Evolutionary conservation across 2,888 invertebrate genomes (phyloP), one percentile per base, ranked within the genome.

Genomic region (Brachypalpus laphriformis): DNA sequence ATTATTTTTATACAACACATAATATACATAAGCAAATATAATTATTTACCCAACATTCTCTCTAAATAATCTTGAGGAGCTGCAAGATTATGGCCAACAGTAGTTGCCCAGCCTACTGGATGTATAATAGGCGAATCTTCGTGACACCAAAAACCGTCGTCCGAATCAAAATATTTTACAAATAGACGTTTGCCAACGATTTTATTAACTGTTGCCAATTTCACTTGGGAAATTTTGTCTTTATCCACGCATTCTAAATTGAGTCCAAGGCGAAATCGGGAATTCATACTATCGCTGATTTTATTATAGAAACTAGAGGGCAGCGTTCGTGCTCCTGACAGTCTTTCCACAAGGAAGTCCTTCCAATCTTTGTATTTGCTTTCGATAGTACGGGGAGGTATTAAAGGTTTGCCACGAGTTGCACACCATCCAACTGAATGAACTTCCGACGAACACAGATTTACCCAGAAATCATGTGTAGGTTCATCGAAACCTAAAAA

Each of bases 361-460:
- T 98, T 98, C 99, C 99, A 99, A 93, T 99, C 98, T 87, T 95
- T 94, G 92, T 97, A 97, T 93, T 98, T 98, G 90, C 97, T 95
- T 91, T 97, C 97, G 89, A 99, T 98, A 74, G 95, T 96, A 91
- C 95, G 95, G 9, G 99, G 99, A 16, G 99, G 98, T 91, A 98
- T 98, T 7, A 99, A 93, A 1, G 98, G 98, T 91, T 98, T 98
- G 31, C 98, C 98, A 82, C 98, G 94, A 0, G 97, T 97, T 3
- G 98, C 98, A 93, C 98, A 98, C 98, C 99, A 99, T 5, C 99
- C 99, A 3, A 99, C 98, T 14, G 98, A 97, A 92, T 98, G 98
- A n/a, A 99, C 97, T 90, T 97, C 96, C 18, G 97, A 96, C 81
- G 97, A 97, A 92, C 98, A 98, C 61, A 99, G 93, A 89, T 98